Evolutionary conservation across 2,888 invertebrate genomes (phyloP), one percentile per base, ranked within the genome.

Genomic region (Oligia latruncula): DNA sequence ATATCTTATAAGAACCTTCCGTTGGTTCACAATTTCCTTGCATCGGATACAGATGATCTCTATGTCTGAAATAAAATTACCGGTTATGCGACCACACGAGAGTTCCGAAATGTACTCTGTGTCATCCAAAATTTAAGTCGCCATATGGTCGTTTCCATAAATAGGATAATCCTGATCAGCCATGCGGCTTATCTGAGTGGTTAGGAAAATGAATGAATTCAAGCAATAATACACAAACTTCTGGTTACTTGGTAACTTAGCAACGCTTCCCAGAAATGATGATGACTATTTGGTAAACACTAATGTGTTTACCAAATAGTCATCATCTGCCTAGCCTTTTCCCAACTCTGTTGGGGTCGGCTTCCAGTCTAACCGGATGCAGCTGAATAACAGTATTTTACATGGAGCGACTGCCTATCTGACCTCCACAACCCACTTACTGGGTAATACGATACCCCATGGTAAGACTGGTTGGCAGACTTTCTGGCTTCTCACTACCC

Each of bases 121-220:
- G 60, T 17, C 49, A 71, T 67, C 11, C 87, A 72, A 72, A 77
- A 83, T 83, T 77, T 72, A 77, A 87, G 77, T 72, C 71, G 13
- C 60, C 60, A 67, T 40, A 40, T 49, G 23, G 60, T 46, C 40
- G 58, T 76, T 52, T 46, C 75, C 77, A 64, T 64, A 70, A 77
- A 87, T 77, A n/a, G 52, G 64, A 83, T 83, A 77, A 83, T 83
- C 83, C 77, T 64, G 71, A 83, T 83, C 68, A 77, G 46, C 64
- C 46, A 52, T 40, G 71, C 43, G 23, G 58, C 55, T 40, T 52
- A 71, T 71, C 71, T 43, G 71, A 71, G 35, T 40, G 62, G 15
- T 71, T 58, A 20, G 29, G 66, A 43, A 83, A 83, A 72, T 72
- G n/a, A 65, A 83, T 65, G 11, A 76, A 86, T 67, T 58, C 49